A percentile compares a stretch with the other conserved stretches of the same genome.
Evolutionary conservation across 2,797 vertebrate genomes (phyloP).

Genomic region (Trachops cirrhosus): DNA sequence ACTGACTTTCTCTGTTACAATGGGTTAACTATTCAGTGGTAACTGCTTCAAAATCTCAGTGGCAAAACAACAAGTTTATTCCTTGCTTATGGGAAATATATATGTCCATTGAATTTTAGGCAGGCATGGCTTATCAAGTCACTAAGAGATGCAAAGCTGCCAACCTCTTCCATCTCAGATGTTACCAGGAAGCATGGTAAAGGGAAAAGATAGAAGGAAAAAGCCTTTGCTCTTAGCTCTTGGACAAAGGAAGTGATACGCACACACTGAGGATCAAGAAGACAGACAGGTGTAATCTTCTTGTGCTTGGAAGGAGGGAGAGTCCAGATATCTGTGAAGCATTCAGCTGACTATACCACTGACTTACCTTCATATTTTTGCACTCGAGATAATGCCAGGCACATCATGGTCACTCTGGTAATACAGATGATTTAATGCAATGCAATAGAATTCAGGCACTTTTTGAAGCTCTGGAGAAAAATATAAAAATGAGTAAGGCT

Average conservation of each 20-base stretch:
- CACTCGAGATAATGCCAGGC: background rate
- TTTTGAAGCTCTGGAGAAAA: background rate
- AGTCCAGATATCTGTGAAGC: background rate
- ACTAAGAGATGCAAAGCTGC: background rate
- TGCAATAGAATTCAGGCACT: background rate
- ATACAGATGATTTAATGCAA: background rate
- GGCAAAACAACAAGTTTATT: background rate
- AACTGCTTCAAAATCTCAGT: background rate
- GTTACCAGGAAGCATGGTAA: background rate
- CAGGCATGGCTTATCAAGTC: background rate
- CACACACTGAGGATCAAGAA: background rate
- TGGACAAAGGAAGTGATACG: background rate
- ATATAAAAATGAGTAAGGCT: background rate
- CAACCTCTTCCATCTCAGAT: background rate
- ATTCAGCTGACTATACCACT: background rate
- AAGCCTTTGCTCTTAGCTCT: background rate
- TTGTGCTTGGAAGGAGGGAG: background rate
- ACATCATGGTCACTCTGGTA: background rate
- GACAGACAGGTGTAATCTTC: background rate
- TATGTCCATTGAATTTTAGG: too few species aligned
- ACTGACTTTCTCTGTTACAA: background rate
- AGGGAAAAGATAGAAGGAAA: background rate
- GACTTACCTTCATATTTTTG: background rate
- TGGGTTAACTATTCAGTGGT: background rate
- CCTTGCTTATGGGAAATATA: background rate